Evolutionary conservation across 2,888 invertebrate species (phyloP), one percentile per base, ranked within the genome.

Genomic region (Drosophila recens): DNA sequence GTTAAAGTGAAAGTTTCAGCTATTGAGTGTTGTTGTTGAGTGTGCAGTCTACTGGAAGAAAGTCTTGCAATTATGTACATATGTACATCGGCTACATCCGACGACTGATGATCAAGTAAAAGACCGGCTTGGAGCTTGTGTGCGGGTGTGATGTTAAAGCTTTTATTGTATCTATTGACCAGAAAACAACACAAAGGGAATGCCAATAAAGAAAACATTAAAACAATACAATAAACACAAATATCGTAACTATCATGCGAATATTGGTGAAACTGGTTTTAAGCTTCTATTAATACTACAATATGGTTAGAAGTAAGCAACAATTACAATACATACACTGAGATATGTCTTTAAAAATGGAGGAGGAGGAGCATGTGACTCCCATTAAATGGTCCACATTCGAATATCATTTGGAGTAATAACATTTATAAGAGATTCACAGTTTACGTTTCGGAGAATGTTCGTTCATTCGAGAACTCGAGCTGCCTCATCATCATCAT

Each of bases 71-170:
- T 13, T 58, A 38, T 23, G 23, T n/a, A n/a, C n/a, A n/a, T n/a
- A n/a, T n/a, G n/a, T 23, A 23, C 11, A 34, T 65, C 71, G 64
- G 71, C 53, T 58, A 72, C 11, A n/a, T n/a, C 66, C 72, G 40
- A 20, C 34, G 42, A 20, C 38, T 59, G 33, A 17, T 51, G 20
- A 33, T 15, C 9, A 30, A 67, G 45, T 36, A 56, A 63, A 63
- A 56, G 43, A 56, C 53, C 56, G 61, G 43, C 42, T 49, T 48
- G 43, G 20, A 42, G 58, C 58, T 33, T 71, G 46, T 49, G 74
- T 74, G 77, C 77, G 45, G 79, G 59, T 59, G 75, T 78, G 68
- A 61, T 73, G 53, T 78, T 78, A 10, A 74, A 74, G 74, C 74
- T 76, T 74, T 74, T 74, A 74, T 74, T 74, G 27, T 42, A 66